A percentile compares a stretch with the other conserved stretches of the same genome.
Conservation (phyloP, 2,888 invertebrate genomes). For the Lypha dubia region DNA sequence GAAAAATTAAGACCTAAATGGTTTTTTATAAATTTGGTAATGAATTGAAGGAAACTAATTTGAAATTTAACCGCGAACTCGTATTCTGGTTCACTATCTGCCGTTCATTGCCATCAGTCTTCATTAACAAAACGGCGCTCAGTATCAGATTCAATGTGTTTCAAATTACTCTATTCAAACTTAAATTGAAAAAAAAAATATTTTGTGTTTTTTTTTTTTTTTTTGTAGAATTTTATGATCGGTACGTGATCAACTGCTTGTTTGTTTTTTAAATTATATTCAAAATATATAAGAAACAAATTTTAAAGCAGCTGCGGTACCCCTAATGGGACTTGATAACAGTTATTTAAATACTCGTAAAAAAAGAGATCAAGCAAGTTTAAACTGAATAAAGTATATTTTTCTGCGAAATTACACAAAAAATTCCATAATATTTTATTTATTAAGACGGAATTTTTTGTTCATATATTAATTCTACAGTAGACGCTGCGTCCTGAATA, state of each 20-base stretch:
- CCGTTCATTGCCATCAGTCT: not conserved
- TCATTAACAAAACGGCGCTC: not conserved
- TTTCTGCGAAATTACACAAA: too few relatives aligned
- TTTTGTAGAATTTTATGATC: not conserved
- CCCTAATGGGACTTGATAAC: not conserved
- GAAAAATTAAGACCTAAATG: too few relatives aligned
- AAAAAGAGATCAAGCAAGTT: too few relatives aligned
- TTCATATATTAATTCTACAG: too few relatives aligned
- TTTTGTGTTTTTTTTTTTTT: too few relatives aligned
- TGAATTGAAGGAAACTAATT: not conserved
- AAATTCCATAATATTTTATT: too few relatives aligned
- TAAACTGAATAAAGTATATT: too few relatives aligned
- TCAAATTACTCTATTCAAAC: not conserved
- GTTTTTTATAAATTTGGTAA: too few relatives aligned
- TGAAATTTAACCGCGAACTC: not conserved
- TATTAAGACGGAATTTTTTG: too few relatives aligned
- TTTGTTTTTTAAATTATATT: not conserved
- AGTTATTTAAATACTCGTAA: too few relatives aligned
- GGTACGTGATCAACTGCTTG: not conserved
- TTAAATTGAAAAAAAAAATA: not conserved
- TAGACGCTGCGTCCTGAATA: not conserved
- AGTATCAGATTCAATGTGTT: not conserved
- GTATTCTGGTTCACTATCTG: not conserved
- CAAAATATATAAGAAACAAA: too few relatives aligned
- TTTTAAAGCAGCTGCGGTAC: not conserved